Evolutionary conservation across 1,140 invertebrate genomes (phyloP).

Genomic region (Macrocentrus cingulum): DNA sequence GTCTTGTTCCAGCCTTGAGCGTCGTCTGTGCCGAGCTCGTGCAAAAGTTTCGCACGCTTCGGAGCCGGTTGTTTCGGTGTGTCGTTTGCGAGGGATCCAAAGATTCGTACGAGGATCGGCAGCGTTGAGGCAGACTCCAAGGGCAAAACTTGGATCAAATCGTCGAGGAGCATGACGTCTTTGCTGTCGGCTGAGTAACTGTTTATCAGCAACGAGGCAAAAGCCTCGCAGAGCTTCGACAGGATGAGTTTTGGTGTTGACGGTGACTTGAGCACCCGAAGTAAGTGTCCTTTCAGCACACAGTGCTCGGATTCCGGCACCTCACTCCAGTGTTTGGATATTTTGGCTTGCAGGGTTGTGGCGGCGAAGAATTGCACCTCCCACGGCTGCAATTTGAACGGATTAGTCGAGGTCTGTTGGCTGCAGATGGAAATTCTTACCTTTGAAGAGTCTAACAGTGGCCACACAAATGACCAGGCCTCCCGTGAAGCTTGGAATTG

Average conservation of each 20-base stretch:
- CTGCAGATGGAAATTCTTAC: slow-evolving; percentile 48
- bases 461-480: slow-evolving; percentile 90
- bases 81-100: not conserved
- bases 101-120: not conserved
- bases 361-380: slow-evolving; percentile 93
- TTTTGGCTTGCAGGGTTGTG: slow-evolving; percentile 82
- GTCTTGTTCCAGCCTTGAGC: slow-evolving; percentile 44
- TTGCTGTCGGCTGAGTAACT: slow-evolving; percentile 29
- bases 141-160: slow-evolving; percentile 46
- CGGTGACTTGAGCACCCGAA: slow-evolving; percentile 72
- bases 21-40: slow-evolving; percentile 28
- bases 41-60: slow-evolving; percentile 30
- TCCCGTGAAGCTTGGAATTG: slow-evolving; percentile 77
- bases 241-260: slow-evolving; percentile 81
- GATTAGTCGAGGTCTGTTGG: not conserved
- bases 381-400: slow-evolving; percentile 63
- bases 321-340: slow-evolving; percentile 83
- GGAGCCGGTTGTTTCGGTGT: slow-evolving; percentile 35
- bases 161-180: slow-evolving; percentile 42
- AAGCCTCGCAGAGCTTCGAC: slow-evolving; percentile 80
- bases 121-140: slow-evolving; percentile 37
- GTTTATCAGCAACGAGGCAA: slow-evolving; percentile 46
- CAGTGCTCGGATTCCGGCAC: slow-evolving; percentile 76
- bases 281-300: slow-evolving; percentile 72
- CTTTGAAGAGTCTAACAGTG: slow-evolving; percentile 76